Evolutionary conservation across 1,140 invertebrate genomes (phyloP).

Genomic region (Orussus abietinus): DNA sequence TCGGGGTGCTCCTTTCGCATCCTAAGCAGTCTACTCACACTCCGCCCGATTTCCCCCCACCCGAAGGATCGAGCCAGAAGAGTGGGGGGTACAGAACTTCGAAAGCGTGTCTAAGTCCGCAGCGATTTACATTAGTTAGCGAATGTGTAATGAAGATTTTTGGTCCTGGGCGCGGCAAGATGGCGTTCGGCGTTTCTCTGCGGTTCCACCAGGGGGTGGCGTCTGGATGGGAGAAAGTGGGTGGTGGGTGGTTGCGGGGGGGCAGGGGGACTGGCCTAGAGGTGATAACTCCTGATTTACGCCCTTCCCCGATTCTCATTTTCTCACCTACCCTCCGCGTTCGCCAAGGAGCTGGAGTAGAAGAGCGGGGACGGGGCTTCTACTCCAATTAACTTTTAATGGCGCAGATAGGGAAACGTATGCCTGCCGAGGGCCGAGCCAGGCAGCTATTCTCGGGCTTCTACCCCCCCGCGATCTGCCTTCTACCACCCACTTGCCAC

Average conservation of each 20-base stretch:
- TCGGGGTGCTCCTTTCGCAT: not conserved
- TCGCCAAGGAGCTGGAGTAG: not conserved
- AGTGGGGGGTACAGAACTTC: not conserved
- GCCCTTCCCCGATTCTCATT: slow-evolving; percentile 39
- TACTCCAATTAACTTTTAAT: slow-evolving; percentile 50
- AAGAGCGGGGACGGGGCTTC: slow-evolving; percentile 33
- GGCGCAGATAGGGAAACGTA: slow-evolving; percentile 43
- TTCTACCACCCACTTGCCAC: slow-evolving; percentile 2
- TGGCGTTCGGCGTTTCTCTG: not conserved
- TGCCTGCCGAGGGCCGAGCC: slow-evolving; percentile 22
- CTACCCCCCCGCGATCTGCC: slow-evolving; percentile 1
- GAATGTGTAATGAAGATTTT: slow-evolving; percentile 43
- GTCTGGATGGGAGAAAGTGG: slow-evolving; percentile 16
- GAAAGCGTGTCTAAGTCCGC: slow-evolving; percentile 3
- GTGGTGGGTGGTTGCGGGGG: slow-evolving; percentile 26
- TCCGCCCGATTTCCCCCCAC: not conserved
- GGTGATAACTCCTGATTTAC: slow-evolving; percentile 47
- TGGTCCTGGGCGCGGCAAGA: slow-evolving; percentile 16
- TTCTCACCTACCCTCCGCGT: slow-evolving; percentile 29
- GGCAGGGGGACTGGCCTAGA: slow-evolving; percentile 31
- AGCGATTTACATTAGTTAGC: slow-evolving; percentile 46
- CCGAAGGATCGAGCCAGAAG: not conserved
- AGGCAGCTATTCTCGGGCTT: slow-evolving; percentile 4
- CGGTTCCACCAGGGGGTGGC: slow-evolving; percentile 1
- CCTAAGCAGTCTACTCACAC: not conserved